These are phyloP conservation scores for Meteorus sp. DNA, from an alignment of 1,140 invertebrate species.

Conservation along the genomic window DNA sequence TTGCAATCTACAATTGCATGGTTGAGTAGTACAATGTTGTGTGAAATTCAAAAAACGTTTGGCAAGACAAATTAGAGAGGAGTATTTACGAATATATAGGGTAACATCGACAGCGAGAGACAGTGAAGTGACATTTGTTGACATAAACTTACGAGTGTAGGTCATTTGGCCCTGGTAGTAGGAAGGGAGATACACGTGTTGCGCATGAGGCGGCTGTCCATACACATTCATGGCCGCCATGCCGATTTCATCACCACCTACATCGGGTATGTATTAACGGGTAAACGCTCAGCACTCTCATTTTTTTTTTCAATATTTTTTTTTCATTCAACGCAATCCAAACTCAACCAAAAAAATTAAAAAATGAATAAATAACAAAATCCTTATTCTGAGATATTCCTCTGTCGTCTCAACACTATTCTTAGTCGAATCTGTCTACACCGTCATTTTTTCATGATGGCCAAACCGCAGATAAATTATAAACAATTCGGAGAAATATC, in stretches of 20 bases:
- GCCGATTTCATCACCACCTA: slow-evolving; percentile 71
- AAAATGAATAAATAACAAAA: slow-evolving; percentile 1
- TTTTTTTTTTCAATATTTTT: slow-evolving; percentile 25
- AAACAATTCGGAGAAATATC: too few species aligned
- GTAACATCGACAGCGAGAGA: slow-evolving; percentile 30
- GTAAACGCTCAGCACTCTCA: slow-evolving; percentile 39
- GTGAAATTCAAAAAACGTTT: not conserved
- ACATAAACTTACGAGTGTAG: slow-evolving; percentile 73
- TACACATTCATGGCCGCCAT: slow-evolving; percentile 68
- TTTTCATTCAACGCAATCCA: slow-evolving; percentile 47
- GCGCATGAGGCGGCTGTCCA: slow-evolving; percentile 72
- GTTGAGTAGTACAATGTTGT: not conserved
- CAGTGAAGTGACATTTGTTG: slow-evolving; percentile 34
- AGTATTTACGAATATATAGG: slow-evolving; percentile 35
- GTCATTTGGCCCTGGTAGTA: slow-evolving; percentile 78
- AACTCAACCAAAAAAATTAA: slow-evolving; percentile 27
- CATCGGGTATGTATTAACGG: slow-evolving; percentile 50
- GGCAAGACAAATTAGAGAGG: slow-evolving; percentile 30
- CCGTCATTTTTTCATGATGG: too few species aligned
- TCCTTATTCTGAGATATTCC: too few species aligned
- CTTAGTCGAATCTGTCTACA: too few species aligned
- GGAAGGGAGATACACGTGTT: slow-evolving; percentile 76
- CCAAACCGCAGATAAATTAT: too few species aligned
- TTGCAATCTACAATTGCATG: not conserved
- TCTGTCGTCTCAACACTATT: too few species aligned